Percentiles rank a stretch among this genome's conserved stretches.
Evolutionary conservation across 2,113 vertebrate genomes (phyloP).

Genomic region (Hippocampus comes): DNA sequence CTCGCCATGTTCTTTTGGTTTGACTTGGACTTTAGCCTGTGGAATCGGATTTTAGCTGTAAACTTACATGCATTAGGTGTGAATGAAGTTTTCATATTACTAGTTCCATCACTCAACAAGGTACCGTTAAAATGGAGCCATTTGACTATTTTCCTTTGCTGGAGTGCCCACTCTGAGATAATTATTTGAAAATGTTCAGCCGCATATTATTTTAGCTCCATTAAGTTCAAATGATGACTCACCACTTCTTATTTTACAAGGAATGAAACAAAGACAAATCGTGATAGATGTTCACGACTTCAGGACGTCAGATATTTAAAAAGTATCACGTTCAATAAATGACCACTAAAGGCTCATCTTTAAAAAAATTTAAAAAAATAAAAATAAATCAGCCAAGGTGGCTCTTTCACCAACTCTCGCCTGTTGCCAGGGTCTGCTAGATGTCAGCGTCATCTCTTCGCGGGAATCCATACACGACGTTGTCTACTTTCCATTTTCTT

Average conservation of each 20-base stretch:
- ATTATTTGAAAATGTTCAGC: not conserved
- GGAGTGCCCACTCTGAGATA: not conserved
- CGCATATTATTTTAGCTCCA: not conserved
- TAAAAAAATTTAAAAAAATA: too few relatives aligned
- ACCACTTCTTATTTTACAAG: not conserved
- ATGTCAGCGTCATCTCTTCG: not conserved
- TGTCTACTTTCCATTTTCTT: not conserved
- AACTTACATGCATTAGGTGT: slow-evolving; percentile 41
- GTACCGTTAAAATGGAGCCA: not conserved
- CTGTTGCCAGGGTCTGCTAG: not conserved
- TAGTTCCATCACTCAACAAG: not conserved
- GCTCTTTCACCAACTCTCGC: not conserved
- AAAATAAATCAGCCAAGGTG: too few relatives aligned
- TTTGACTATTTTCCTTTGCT: not conserved
- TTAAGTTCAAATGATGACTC: not conserved
- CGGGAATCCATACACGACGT: not conserved
- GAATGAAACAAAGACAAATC: too few relatives aligned
- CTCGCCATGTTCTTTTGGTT: slow-evolving; percentile 11
- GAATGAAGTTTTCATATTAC: slow-evolving; percentile 22
- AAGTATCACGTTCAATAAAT: too few relatives aligned
- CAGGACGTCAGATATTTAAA: too few relatives aligned
- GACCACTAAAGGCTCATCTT: too few relatives aligned
- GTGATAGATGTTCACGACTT: too few relatives aligned
- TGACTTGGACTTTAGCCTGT: slow-evolving; percentile 14
- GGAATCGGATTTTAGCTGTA: slow-evolving; percentile 21